Evolutionary conservation across 1,140 invertebrate genomes (phyloP), one percentile per base, ranked within the genome.

Genomic region (Melanaphis sacchari): DNA sequence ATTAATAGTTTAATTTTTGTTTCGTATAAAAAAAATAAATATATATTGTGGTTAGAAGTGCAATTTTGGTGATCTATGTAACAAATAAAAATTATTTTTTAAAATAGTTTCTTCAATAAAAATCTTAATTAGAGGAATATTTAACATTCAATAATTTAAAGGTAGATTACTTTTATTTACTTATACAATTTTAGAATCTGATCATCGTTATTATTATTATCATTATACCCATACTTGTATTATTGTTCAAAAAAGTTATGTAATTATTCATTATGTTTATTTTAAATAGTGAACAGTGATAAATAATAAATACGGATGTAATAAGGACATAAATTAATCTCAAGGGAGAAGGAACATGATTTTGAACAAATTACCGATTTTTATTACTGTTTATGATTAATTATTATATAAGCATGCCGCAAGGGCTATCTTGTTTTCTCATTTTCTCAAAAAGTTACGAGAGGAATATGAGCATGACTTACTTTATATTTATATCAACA

Each of bases 301-400:
- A 66, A 66, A 59, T 31, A 59, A 59, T 59, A 31, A 59, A 66
- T 31, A 66, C 11, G 31, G 31, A 66, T 66, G 59, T 31, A 31
- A 66, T 66, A 31, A 31, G 4, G 5, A 26, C 31, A 11, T 66
- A n/a, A 66, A 66, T 66, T 66, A n/a, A 11, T 66, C 59, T n/a
- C 26, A 4, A 66, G 59, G 31, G 59, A 31, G 59, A 66, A n/a
- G 59, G 31, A 66, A 66, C 59, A 66, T 66, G 31, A 66, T 66
- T 66, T 66, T 15, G 3, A 66, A 15, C 9, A 66, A 66, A 66
- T 66, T 66, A 66, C 59, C 31, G 59, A 66, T 66, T 66, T 66
- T 66, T 66, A 66, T 66, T 66, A 66, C 59, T n/a, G 31, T 66
- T 66, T 66, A 66, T 66, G 59, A 66, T 66, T 66, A 66, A 66